Evolutionary conservation across 2,888 invertebrate species (phyloP).

Genomic region (Phrixothrix hirtus): DNA sequence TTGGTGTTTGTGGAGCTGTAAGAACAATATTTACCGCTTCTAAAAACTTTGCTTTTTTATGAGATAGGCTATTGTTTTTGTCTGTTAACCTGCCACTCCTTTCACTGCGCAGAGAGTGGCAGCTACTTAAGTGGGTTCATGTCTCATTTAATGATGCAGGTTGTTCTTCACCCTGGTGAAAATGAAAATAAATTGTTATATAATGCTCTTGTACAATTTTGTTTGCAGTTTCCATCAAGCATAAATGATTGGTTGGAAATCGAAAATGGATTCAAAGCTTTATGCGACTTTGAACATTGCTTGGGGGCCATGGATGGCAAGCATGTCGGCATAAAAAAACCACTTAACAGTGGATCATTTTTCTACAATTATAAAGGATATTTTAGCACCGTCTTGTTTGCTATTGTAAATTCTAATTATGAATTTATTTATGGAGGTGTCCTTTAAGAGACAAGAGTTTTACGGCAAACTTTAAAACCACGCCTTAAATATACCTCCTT

Average conservation of each 20-base stretch:
- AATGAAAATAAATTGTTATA: background rate
- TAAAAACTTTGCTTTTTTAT: constrained; percentile 1
- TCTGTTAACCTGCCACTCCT: background rate
- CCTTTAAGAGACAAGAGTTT: constrained; percentile 33
- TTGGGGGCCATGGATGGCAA: no score
- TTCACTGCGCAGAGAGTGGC: background rate
- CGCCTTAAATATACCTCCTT: constrained; percentile 1
- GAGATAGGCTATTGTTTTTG: background rate
- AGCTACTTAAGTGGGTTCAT: background rate
- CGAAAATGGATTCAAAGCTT: background rate
- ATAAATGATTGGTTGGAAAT: background rate
- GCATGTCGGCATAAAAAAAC: no score
- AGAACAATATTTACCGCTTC: no score
- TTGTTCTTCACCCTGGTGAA: background rate
- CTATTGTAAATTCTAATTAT: no score
- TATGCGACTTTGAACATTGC: no score
- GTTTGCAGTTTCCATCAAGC: constrained; percentile 9
- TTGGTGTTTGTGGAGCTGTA: background rate
- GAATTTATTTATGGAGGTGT: constrained; percentile 37
- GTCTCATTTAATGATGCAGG: background rate
- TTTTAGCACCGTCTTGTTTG: no score
- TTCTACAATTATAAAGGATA: no score
- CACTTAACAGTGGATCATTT: constrained; percentile 18
- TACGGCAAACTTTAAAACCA: constrained; percentile 9
- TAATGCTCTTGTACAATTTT: background rate